Evolutionary conservation across 2,797 vertebrate genomes (phyloP).

Genomic region (Trichosurus vulpecula): DNA sequence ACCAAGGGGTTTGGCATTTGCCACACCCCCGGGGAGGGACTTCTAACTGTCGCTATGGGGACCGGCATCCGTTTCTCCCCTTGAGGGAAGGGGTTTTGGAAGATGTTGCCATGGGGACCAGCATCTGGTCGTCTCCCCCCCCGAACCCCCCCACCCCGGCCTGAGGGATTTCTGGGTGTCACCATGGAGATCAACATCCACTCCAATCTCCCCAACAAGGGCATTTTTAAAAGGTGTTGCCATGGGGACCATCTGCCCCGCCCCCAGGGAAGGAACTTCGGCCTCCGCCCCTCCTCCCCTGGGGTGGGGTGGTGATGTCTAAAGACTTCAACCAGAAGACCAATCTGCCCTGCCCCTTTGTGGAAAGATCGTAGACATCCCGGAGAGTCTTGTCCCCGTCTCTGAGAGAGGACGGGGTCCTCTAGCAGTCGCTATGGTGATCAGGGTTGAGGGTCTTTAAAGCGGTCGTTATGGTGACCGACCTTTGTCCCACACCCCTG

Average conservation of each 20-base stretch:
- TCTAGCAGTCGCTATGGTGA: not conserved
- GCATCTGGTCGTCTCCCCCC: not conserved
- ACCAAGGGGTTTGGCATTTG: slow-evolving; percentile 54
- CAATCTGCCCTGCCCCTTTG: not conserved
- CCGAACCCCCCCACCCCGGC: not conserved
- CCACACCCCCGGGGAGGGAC: not conserved
- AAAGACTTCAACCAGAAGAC: slow-evolving; percentile 29
- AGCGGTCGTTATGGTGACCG: slow-evolving; percentile 51
- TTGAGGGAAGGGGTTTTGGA: not conserved
- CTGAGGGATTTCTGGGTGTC: not conserved
- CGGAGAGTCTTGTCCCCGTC: not conserved
- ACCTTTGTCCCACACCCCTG: slow-evolving; percentile 47
- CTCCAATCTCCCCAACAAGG: not conserved
- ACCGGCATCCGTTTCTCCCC: not conserved
- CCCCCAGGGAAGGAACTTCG: not conserved
- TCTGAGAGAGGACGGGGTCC: not conserved
- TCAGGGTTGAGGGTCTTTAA: not conserved
- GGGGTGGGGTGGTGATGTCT: not conserved
- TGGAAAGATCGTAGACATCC: not conserved
- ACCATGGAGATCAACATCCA: slow-evolving; percentile 8
- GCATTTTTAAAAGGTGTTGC: not conserved
- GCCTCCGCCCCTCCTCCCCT: not conserved
- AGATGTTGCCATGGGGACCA: slow-evolving; percentile 38
- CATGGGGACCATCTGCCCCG: not conserved
- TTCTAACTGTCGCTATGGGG: not conserved